phyloP scores from a whole-genome alignment of 53 echinoderm and acorn worm genomes.

The Patiria pectinifera region DNA sequence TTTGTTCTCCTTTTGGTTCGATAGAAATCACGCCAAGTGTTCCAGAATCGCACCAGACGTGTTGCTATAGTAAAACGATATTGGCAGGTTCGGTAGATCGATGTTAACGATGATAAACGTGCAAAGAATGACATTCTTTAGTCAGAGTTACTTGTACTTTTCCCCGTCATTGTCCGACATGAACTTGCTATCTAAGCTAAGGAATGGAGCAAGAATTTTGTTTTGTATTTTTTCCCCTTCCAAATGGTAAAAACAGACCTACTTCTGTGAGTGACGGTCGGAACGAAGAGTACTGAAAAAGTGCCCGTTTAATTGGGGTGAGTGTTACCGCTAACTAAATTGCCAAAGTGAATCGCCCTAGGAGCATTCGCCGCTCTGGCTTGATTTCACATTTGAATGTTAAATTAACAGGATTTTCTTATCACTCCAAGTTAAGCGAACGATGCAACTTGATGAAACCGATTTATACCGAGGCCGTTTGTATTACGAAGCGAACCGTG shows the following conservation, averaged over 20 bases:
- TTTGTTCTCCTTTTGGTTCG: background rate
- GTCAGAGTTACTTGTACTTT: background rate
- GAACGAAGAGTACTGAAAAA: background rate
- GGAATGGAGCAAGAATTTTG: background rate
- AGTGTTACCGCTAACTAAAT: conserved; percentile 14
- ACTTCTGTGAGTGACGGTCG: background rate
- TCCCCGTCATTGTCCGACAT: background rate
- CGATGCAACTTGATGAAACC: background rate
- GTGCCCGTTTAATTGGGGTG: background rate
- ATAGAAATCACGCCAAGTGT: background rate
- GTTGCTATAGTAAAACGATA: background rate
- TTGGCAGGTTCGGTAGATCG: background rate
- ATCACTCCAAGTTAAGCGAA: background rate
- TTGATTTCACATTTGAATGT: conserved; percentile 20
- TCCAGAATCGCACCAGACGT: background rate
- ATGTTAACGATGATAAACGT: background rate
- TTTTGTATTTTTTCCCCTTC: too few species aligned
- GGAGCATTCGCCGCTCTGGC: background rate
- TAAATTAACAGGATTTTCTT: background rate
- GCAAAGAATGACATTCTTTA: background rate
- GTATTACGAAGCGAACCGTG: background rate
- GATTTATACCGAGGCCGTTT: background rate
- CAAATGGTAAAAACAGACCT: background rate
- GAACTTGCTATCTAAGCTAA: background rate
- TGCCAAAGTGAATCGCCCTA: conserved; percentile 30